These are phyloP conservation scores for Danio jaintianensis DNA, from an alignment of 2,797 vertebrate species.

Conservation along the genomic window DNA sequence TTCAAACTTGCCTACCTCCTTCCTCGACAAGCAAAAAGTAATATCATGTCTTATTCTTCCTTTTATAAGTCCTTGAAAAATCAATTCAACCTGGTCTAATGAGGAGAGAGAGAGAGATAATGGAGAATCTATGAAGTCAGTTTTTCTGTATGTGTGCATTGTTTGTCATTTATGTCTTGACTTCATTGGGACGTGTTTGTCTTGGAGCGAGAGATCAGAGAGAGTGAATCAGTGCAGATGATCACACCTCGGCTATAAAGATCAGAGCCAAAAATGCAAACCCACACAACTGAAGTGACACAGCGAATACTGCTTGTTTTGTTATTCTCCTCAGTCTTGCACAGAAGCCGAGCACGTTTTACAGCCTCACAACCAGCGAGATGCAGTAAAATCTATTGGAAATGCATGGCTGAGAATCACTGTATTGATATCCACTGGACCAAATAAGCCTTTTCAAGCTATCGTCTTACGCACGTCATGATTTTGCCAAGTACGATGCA, in stretches of 20 bases:
- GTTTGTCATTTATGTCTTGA: slow-evolving; percentile 18
- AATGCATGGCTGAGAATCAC: not conserved
- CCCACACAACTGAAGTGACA: slow-evolving; percentile 20
- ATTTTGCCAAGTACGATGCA: too few relatives aligned
- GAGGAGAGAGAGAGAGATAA: not conserved
- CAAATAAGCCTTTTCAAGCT: not conserved
- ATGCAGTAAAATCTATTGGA: not conserved
- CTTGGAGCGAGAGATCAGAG: slow-evolving; percentile 18
- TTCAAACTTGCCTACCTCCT: too few relatives aligned
- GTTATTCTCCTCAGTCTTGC: not conserved
- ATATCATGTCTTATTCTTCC: too few relatives aligned
- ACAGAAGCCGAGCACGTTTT: not conserved
- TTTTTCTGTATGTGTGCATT: not conserved
- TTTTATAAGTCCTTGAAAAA: too few relatives aligned
- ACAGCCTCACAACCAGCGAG: not conserved
- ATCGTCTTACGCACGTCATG: too few relatives aligned
- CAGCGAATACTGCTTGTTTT: not conserved
- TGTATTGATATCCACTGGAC: not conserved
- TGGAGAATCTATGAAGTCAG: slow-evolving; percentile 1
- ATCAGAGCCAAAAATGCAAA: slow-evolving; percentile 26
- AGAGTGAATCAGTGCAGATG: slow-evolving; percentile 20
- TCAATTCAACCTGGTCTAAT: too few relatives aligned
- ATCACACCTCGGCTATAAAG: slow-evolving; percentile 30
- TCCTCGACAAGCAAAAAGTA: too few relatives aligned
- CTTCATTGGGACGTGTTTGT: not conserved